phyloP scores from a whole-genome alignment of 2,888 invertebrate genomes.

The Lissocephala sabroskyi region DNA sequence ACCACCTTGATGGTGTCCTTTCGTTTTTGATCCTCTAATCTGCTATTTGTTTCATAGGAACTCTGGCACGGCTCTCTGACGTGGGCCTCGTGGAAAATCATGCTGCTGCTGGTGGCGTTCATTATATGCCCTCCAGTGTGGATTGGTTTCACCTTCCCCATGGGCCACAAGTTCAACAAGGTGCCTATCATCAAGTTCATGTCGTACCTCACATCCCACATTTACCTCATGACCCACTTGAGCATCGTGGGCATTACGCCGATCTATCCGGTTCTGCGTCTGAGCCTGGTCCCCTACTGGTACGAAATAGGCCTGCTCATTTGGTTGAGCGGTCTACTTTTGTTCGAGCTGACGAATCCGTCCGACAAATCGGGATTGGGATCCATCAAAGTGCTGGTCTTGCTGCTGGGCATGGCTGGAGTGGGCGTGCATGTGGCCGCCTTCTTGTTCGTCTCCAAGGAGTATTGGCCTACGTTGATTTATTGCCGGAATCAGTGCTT shows the following conservation, averaged over 20 bases:
- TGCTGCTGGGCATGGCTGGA: conserved; percentile 90
- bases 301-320: conserved; percentile 96
- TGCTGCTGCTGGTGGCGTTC: conserved; percentile 93
- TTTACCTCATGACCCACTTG: conserved; percentile 95
- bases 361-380: conserved; percentile 98
- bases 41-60: conserved; percentile 77
- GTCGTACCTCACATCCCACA: conserved; percentile 98
- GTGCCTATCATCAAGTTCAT: conserved; percentile 99
- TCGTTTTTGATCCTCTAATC: too few relatives aligned
- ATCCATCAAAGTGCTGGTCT: conserved; percentile 90
- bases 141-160: conserved; percentile 94
- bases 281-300: conserved; percentile 90
- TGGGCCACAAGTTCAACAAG: conserved; percentile 96
- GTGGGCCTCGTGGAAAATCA: conserved; percentile 96
- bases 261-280: conserved; percentile 85
- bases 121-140: conserved; percentile 96
- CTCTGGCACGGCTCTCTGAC: conserved; percentile 98
- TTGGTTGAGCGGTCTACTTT: conserved; percentile 94
- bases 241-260: conserved; percentile 92
- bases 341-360: conserved; percentile 97
- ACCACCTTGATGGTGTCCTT: too few relatives aligned
- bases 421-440: conserved; percentile 91
- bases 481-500: conserved; percentile 98
- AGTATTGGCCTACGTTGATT: conserved; percentile 88
- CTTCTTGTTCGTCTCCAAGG: conserved; percentile 78